Evolutionary conservation across 2,113 vertebrate genomes (phyloP).

Genomic region (Ceratotherium simum): DNA sequence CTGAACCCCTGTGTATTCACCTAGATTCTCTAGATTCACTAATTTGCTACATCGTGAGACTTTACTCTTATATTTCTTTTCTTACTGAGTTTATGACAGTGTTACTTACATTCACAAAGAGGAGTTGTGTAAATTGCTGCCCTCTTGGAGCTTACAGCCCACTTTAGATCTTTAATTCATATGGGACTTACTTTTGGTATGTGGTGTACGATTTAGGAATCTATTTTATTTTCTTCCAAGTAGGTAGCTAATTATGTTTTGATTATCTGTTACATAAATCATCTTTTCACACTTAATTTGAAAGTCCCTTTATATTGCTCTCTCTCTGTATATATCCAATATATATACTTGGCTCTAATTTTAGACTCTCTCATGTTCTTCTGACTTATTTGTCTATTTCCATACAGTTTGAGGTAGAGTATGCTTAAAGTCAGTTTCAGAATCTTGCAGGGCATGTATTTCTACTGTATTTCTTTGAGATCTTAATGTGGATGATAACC

Average conservation of each 20-base stretch:
- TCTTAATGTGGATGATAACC: not conserved
- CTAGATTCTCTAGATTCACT: not conserved
- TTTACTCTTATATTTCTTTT: not conserved
- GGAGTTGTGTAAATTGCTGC: not conserved
- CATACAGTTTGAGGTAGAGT: not conserved
- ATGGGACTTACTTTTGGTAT: not conserved
- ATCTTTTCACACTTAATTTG: not conserved
- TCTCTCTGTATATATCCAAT: no score
- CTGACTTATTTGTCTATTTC: not conserved
- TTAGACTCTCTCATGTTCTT: not conserved
- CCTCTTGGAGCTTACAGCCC: not conserved
- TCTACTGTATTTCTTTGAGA: not conserved
- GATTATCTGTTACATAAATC: not conserved
- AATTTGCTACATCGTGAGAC: not conserved
- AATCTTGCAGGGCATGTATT: not conserved
- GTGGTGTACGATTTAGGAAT: not conserved
- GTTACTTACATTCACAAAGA: not conserved
- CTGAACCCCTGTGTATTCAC: not conserved
- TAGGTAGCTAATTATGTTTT: not conserved
- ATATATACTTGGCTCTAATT: not conserved
- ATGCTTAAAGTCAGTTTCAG: not conserved
- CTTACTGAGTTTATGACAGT: not conserved
- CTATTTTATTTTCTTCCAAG: not conserved
- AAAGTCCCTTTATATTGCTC: not conserved
- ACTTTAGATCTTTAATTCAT: not conserved